phyloP scores from a whole-genome alignment of 2,797 vertebrate genomes.

The Characodon lateralis region DNA sequence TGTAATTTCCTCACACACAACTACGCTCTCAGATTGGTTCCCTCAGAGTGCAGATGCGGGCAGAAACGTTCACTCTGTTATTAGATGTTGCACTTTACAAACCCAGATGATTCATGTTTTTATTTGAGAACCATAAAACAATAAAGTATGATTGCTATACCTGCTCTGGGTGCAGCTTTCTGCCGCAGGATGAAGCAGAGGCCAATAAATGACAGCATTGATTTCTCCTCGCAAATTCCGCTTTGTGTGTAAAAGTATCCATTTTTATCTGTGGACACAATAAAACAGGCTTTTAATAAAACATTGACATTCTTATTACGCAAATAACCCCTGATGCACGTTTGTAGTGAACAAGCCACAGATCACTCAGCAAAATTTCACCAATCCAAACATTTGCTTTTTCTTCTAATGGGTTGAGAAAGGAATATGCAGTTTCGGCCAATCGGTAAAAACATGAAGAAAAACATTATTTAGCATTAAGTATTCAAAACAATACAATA shows the following conservation, averaged over 20 bases:
- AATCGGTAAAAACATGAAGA: not conserved
- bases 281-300: slow-evolving; percentile 52
- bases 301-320: slow-evolving; percentile 48
- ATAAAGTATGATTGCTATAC: slow-evolving; percentile 65
- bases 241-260: slow-evolving; percentile 55
- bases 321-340: slow-evolving; percentile 37
- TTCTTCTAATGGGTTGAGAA: slow-evolving; percentile 2
- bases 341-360: too few species aligned
- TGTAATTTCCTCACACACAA: slow-evolving; percentile 11
- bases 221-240: slow-evolving; percentile 67
- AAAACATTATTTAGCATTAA: not conserved
- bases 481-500: not conserved
- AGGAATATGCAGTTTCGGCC: not conserved
- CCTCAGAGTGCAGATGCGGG: slow-evolving; percentile 66
- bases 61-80: slow-evolving; percentile 70
- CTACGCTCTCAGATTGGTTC: slow-evolving; percentile 30
- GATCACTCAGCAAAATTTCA: not conserved
- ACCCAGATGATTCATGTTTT: slow-evolving; percentile 78
- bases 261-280: slow-evolving; percentile 48
- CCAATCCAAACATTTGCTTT: not conserved
- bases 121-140: slow-evolving; percentile 80
- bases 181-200: slow-evolving; percentile 51
- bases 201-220: slow-evolving; percentile 75
- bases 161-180: slow-evolving; percentile 46
- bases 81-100: slow-evolving; percentile 75